phyloP scores from a whole-genome alignment of 2,888 invertebrate species.

The Pteria penguin region DNA sequence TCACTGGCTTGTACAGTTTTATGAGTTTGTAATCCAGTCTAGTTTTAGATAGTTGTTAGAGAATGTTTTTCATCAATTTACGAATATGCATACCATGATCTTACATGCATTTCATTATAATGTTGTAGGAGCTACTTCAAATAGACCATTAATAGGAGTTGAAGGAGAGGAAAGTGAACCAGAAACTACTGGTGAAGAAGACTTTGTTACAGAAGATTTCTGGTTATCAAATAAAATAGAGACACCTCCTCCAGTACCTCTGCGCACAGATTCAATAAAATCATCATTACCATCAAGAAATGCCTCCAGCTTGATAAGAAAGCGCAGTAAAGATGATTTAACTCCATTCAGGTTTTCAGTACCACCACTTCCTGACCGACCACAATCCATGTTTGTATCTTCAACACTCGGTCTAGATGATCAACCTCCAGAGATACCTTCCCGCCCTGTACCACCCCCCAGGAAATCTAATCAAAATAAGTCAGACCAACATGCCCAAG shows the following conservation, averaged over 20 bases:
- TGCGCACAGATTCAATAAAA: slow-evolving; percentile 4
- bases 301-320: neutral
- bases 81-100: too few relatives aligned
- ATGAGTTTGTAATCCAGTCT: too few relatives aligned
- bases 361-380: slow-evolving; percentile 19
- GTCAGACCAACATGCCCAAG: too few relatives aligned
- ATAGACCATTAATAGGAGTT: slow-evolving; percentile 8
- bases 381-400: neutral
- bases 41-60: too few relatives aligned
- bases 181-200: slow-evolving; percentile 63
- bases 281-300: neutral
- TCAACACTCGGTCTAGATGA: neutral
- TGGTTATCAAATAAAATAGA: slow-evolving; percentile 48
- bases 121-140: neutral
- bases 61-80: too few relatives aligned
- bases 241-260: slow-evolving; percentile 39
- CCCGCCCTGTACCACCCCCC: neutral
- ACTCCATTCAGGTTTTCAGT: neutral
- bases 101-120: too few relatives aligned
- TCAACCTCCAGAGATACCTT: neutral
- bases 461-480: neutral
- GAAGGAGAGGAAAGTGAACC: slow-evolving; percentile 46
- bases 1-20: too few relatives aligned
- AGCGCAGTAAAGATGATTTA: neutral
- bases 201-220: slow-evolving; percentile 56